phyloP scores from a whole-genome alignment of 2,888 invertebrate species.

The Leucophora obtusa region DNA sequence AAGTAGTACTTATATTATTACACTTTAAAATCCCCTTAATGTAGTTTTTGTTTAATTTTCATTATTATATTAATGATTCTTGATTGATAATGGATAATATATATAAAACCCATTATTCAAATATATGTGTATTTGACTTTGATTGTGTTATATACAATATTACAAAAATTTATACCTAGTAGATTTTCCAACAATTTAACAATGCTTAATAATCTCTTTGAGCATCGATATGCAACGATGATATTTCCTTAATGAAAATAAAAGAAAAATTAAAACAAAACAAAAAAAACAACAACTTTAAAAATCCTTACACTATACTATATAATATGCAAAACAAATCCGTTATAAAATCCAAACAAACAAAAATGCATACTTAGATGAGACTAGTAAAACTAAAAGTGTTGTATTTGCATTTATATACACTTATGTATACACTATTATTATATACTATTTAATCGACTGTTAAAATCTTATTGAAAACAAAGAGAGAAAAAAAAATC shows the following conservation, averaged over 20 bases:
- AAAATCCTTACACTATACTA: conserved; percentile 25
- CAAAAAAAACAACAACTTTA: conserved; percentile 11
- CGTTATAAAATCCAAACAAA: neutral
- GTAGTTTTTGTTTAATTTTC: conserved; percentile 23
- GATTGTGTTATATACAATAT: neutral
- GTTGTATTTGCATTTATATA: conserved; percentile 65
- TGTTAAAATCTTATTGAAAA: conserved; percentile 62
- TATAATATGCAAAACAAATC: conserved; percentile 10
- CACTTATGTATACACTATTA: conserved; percentile 58
- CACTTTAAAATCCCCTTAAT: conserved; percentile 6
- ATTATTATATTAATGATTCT: neutral
- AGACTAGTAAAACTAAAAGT: conserved; percentile 46
- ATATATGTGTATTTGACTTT: neutral
- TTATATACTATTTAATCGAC: conserved; percentile 62
- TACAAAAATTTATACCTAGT: neutral
- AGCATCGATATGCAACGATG: conserved; percentile 58
- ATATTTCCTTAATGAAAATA: conserved; percentile 41
- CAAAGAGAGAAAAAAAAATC: conserved; percentile 10
- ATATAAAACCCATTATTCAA: neutral
- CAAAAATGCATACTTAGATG: conserved; percentile 35
- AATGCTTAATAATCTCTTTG: conserved; percentile 21
- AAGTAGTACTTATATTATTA: conserved; percentile 21
- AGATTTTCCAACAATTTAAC: neutral
- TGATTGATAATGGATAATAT: neutral
- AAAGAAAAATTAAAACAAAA: conserved; percentile 1